A percentile compares a stretch with the other conserved stretches of the same genome.
These are phyloP conservation scores for Sebastes itinus DNA, from an alignment of 2,797 vertebrate species.

Conservation along the genomic window DNA sequence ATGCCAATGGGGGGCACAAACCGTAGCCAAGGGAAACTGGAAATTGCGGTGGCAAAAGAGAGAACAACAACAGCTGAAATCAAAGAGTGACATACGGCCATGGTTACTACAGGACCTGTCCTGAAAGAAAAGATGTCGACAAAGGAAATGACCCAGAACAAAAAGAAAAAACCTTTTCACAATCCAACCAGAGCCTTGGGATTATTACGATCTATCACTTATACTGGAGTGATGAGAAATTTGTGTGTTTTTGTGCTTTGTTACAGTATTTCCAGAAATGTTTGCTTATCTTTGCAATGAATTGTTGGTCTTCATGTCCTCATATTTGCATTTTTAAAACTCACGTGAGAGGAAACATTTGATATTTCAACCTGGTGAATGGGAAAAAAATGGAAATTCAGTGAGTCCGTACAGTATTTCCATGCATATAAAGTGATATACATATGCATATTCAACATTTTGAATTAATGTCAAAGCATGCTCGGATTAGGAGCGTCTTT, in stretches of 20 bases:
- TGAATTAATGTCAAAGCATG: neutral
- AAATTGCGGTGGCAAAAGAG: conserved; percentile 3
- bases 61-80: conserved; percentile 17
- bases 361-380: neutral
- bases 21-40: conserved; percentile 38
- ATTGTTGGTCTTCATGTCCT: neutral
- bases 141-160: neutral
- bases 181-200: neutral
- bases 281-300: neutral
- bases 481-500: neutral
- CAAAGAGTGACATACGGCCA: conserved; percentile 8
- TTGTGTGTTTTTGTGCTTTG: neutral
- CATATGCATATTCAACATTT: neutral
- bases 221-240: neutral
- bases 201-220: neutral
- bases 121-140: neutral
- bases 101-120: neutral
- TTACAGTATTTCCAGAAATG: neutral
- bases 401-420: neutral
- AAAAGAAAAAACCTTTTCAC: neutral
- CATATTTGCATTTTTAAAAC: neutral
- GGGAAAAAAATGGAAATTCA: neutral
- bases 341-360: neutral
- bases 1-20: conserved; percentile 12
- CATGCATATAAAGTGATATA: neutral